These are phyloP conservation scores for Lydus trimaculatus DNA, from an alignment of 2,888 invertebrate genomes.

Conservation along the genomic window DNA sequence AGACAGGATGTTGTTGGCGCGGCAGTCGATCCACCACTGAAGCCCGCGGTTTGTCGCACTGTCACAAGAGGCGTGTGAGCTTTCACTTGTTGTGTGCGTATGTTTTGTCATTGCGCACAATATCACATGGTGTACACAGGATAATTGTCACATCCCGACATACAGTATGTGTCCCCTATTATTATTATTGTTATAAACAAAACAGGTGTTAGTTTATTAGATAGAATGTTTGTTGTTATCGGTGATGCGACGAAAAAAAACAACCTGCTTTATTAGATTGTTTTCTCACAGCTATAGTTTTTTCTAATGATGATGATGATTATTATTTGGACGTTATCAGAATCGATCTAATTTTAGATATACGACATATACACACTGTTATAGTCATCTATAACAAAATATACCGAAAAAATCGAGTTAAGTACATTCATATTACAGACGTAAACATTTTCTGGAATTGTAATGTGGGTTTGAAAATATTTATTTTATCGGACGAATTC, in stretches of 20 bases:
- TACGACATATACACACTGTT: conserved; percentile 4
- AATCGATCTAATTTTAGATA: conserved; percentile 20
- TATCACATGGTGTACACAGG: conserved; percentile 31
- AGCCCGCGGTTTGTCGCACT: conserved; percentile 53
- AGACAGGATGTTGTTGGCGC: conserved; percentile 49
- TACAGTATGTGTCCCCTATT: conserved; percentile 13
- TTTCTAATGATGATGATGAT: conserved; percentile 8
- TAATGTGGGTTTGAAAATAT: neutral
- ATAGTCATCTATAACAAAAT: neutral
- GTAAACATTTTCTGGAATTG: neutral
- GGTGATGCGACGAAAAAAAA: neutral
- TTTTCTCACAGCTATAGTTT: conserved; percentile 26
- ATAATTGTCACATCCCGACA: conserved; percentile 17
- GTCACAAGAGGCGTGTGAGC: conserved; percentile 53
- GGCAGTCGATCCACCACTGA: conserved; percentile 54
- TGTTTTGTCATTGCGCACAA: conserved; percentile 48
- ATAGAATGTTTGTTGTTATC: conserved; percentile 25
- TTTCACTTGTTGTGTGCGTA: conserved; percentile 43
- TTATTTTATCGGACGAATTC: neutral
- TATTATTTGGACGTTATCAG: conserved; percentile 13
- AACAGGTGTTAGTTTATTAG: conserved; percentile 23
- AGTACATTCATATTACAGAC: neutral
- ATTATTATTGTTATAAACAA: neutral
- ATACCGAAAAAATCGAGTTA: neutral
- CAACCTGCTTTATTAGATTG: conserved; percentile 17